phyloP scores from a whole-genome alignment of 2,888 invertebrate species.

The Eristalinus aeneus region DNA sequence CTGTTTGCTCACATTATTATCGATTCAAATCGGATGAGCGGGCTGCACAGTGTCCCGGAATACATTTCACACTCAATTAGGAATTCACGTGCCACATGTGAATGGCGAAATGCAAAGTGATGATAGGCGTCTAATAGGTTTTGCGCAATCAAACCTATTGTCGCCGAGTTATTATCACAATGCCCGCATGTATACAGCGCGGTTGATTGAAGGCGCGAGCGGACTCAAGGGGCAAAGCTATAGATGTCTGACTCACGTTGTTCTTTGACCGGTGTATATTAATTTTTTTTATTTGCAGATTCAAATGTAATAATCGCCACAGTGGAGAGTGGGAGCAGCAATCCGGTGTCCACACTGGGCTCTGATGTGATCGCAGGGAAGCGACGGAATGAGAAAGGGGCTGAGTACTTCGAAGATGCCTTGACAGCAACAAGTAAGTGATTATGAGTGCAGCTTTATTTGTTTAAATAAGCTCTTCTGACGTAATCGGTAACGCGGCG shows the following conservation, averaged over 20 bases:
- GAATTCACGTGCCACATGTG: conserved; percentile 19
- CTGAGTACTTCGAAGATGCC: conserved; percentile 73
- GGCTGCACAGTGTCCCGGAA: neutral
- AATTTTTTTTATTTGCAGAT: conserved; percentile 52
- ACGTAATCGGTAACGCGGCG: neutral
- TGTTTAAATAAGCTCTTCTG: neutral
- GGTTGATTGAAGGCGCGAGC: neutral
- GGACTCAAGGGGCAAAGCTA: neutral
- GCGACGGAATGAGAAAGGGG: conserved; percentile 71
- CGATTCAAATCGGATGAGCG: conserved; percentile 1
- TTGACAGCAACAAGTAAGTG: conserved; percentile 74
- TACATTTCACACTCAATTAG: conserved; percentile 23
- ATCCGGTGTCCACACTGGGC: conserved; percentile 70
- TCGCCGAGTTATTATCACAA: neutral
- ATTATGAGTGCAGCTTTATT: neutral
- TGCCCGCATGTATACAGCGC: neutral
- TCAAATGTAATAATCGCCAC: conserved; percentile 33
- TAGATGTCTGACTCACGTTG: neutral
- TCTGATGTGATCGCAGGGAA: conserved; percentile 72
- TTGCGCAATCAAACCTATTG: conserved; percentile 14
- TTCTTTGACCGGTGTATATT: neutral
- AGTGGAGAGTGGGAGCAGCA: conserved; percentile 31
- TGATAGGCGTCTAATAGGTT: neutral
- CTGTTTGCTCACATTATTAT: neutral
- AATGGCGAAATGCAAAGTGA: neutral